These are phyloP conservation scores for Phyllostomus hastatus DNA, from an alignment of 2,113 vertebrate species.

Conservation along the genomic window DNA sequence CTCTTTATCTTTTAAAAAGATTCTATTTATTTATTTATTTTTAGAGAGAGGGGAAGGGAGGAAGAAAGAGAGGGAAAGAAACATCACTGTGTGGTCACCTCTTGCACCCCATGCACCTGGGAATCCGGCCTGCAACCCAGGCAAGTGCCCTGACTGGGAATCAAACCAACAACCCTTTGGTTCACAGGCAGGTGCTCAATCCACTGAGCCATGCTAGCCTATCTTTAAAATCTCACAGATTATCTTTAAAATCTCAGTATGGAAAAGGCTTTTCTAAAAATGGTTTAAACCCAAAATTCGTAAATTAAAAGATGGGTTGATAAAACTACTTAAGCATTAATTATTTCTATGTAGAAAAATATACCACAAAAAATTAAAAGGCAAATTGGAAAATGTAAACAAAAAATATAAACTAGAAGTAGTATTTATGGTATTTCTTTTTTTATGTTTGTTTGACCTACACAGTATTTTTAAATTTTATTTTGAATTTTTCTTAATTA, in stretches of 20 bases:
- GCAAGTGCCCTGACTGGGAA: too few relatives aligned
- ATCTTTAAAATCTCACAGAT: not conserved
- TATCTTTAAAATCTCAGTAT: slow-evolving; percentile 11
- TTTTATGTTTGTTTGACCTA: not conserved
- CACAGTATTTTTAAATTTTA: not conserved
- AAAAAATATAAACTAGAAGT: not conserved
- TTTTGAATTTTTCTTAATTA: not conserved
- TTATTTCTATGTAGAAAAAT: not conserved
- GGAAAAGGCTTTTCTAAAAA: not conserved
- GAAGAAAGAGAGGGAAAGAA: too few relatives aligned
- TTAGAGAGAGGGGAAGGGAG: too few relatives aligned
- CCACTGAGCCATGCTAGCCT: too few relatives aligned
- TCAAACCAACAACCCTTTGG: too few relatives aligned
- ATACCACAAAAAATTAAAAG: not conserved
- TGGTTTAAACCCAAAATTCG: not conserved
- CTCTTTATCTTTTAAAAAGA: too few relatives aligned
- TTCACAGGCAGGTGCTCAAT: too few relatives aligned
- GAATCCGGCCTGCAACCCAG: too few relatives aligned
- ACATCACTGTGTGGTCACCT: too few relatives aligned
- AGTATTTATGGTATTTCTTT: not conserved
- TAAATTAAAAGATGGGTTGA: not conserved
- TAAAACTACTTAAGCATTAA: slow-evolving; percentile 16
- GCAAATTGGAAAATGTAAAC: not conserved
- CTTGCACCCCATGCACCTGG: too few relatives aligned
- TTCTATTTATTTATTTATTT: too few relatives aligned